phyloP scores from a whole-genome alignment of 2,113 vertebrate genomes.

The Rousettus leschenaultii region DNA sequence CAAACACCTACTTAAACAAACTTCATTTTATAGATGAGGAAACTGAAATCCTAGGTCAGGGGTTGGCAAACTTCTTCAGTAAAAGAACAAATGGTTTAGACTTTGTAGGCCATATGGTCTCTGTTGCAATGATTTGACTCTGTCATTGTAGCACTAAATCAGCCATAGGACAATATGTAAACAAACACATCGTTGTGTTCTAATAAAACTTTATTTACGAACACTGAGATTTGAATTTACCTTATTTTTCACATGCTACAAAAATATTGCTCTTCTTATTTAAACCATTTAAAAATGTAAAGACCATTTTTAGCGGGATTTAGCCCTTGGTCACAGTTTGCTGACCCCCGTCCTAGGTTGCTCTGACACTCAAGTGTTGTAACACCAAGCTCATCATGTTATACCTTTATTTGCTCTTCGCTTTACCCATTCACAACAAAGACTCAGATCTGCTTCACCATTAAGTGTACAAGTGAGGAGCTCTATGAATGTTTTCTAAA shows the following conservation, averaged over 20 bases:
- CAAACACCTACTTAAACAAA: not conserved
- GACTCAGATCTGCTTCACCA: not conserved
- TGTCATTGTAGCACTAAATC: not conserved
- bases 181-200: not conserved
- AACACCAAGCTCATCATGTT: no score
- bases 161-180: not conserved
- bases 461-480: not conserved
- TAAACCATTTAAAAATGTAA: constrained; percentile 23
- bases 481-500: not conserved
- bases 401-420: not conserved
- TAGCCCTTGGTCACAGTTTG: not conserved
- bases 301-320: not conserved
- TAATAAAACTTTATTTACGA: not conserved
- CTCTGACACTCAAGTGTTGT: not conserved
- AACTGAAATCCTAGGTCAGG: not conserved
- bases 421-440: not conserved
- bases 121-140: not conserved
- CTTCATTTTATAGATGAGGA: not conserved
- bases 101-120: not conserved
- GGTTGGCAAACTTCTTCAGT: not conserved
- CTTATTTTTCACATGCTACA: constrained; percentile 39
- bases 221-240: constrained; percentile 4
- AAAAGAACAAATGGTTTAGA: not conserved
- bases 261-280: constrained; percentile 19
- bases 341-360: not conserved